Base-by-base conservation (phyloP, 37 sponge, comb jelly and placozoan genomes). In the Aphrocallistes beatrix region DNA sequence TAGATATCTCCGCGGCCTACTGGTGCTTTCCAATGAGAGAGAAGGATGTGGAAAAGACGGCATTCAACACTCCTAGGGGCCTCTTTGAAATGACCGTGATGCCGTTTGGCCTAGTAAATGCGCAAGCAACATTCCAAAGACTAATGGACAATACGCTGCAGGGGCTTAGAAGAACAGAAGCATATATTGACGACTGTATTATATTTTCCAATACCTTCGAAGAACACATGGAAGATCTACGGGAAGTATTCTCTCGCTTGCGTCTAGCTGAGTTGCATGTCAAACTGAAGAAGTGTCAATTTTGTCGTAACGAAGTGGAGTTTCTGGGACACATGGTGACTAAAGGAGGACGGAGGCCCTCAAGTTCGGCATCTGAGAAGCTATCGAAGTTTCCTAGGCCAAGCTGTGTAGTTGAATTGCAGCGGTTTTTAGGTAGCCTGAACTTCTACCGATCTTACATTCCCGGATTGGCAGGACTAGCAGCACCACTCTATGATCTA, bases 391-490 rank as follows among this genome's bases (percentile, higher is more conserved):
- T 39, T 36, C 86, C 86, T 38, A 34, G 25, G 23, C 86, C 86
- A 6, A 81, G 37, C 0, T 6, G 8, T 38, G n/a, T 86, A 21
- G 1, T 37, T 8, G 86, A 39, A n/a, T 1, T 86, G 17, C 47
- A 37, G 3, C 82, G 47, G 34, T 81, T 86, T 39, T 16, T 86
- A 0, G 86, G 86, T 0, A 36, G 81, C 32, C 82, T 82, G 0
- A 42, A 48, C 49, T 81, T 45, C 47, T 81, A 86, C 81, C 81
- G 86, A 1, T 42, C 82, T 21, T 86, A 82, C 49, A 81, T 86
- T 37, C 84, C 88, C 0, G 36, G 17, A 21, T 88, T 84, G 38
- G 37, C 88, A 23, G 36, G n/a, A 0, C 39, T 88, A 1, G 88
- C 84, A 21, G n/a, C 39, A 1, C 88, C 87, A 10, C 51, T 87